phyloP scores from a whole-genome alignment of 2,113 vertebrate genomes.

The Lasiurus borealis region DNA sequence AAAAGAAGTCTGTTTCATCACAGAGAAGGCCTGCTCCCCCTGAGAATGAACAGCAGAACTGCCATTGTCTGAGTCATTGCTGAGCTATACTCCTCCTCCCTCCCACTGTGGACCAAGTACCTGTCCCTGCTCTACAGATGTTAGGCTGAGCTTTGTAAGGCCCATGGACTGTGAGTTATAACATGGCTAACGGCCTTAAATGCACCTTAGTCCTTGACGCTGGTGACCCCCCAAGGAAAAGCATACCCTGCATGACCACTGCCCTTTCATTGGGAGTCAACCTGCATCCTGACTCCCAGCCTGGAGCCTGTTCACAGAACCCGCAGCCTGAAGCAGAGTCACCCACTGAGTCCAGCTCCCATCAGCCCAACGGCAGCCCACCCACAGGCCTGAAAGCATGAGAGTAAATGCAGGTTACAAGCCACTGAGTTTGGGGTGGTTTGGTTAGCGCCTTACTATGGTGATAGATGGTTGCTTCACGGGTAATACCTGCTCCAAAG shows the following conservation, averaged over 20 bases:
- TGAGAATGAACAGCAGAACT: background rate
- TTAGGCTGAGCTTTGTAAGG: background rate
- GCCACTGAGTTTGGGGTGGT: background rate
- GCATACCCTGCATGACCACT: too few species aligned
- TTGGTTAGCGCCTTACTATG: background rate
- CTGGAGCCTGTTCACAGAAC: background rate
- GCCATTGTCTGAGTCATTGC: background rate
- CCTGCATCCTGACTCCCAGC: background rate
- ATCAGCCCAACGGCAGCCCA: background rate
- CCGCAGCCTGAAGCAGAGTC: background rate
- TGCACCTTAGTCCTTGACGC: background rate
- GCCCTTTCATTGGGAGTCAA: background rate
- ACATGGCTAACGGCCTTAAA: background rate
- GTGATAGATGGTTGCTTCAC: background rate
- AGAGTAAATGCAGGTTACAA: background rate
- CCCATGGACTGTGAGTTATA: background rate
- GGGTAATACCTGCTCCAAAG: background rate
- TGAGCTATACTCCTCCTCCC: background rate
- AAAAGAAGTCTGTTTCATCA: background rate
- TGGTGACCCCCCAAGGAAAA: background rate
- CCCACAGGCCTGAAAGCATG: background rate
- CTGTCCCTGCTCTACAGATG: background rate
- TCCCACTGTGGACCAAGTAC: background rate
- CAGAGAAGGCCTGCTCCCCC: background rate
- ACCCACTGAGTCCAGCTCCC: background rate